Evolutionary conservation across 2,888 invertebrate genomes (phyloP).

Genomic region (Congeria kusceri): DNA sequence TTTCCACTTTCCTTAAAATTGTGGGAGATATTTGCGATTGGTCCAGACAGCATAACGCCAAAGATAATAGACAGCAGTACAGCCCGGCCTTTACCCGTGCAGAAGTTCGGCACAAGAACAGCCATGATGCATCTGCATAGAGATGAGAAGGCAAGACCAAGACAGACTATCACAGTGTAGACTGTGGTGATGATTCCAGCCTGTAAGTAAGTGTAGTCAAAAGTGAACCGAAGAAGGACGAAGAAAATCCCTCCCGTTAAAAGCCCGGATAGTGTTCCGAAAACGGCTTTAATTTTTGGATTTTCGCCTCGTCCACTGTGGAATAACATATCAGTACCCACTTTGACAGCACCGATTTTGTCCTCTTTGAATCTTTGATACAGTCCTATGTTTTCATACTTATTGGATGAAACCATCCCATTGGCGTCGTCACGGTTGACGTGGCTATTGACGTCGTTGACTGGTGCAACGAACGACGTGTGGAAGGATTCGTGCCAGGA

Average conservation of each 20-base stretch:
- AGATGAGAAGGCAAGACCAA: conserved; percentile 56
- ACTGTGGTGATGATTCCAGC: conserved; percentile 52
- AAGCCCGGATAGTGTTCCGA: conserved; percentile 53
- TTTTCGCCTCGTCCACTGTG: conserved; percentile 46
- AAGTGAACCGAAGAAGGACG: conserved; percentile 49
- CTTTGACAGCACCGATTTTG: neutral
- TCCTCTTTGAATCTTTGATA: conserved; percentile 25
- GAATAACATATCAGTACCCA: conserved; percentile 33
- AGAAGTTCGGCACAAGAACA: conserved; percentile 64
- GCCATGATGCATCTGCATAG: conserved; percentile 62
- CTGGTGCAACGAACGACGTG: too few relatives aligned
- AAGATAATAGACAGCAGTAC: conserved; percentile 65
- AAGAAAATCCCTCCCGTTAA: conserved; percentile 55
- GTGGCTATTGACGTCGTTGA: too few relatives aligned
- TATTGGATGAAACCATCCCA: too few relatives aligned
- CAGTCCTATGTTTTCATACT: too few relatives aligned
- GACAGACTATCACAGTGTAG: conserved; percentile 49
- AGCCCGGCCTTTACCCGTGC: conserved; percentile 64
- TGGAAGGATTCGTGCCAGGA: too few relatives aligned
- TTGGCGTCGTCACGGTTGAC: too few relatives aligned
- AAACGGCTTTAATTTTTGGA: conserved; percentile 42
- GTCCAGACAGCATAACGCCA: conserved; percentile 58
- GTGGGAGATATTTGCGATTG: conserved; percentile 60
- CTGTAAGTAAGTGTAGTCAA: conserved; percentile 46
- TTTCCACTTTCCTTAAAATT: conserved; percentile 62